phyloP scores from a whole-genome alignment of 1,140 invertebrate species.

The Achatina immaculata region DNA sequence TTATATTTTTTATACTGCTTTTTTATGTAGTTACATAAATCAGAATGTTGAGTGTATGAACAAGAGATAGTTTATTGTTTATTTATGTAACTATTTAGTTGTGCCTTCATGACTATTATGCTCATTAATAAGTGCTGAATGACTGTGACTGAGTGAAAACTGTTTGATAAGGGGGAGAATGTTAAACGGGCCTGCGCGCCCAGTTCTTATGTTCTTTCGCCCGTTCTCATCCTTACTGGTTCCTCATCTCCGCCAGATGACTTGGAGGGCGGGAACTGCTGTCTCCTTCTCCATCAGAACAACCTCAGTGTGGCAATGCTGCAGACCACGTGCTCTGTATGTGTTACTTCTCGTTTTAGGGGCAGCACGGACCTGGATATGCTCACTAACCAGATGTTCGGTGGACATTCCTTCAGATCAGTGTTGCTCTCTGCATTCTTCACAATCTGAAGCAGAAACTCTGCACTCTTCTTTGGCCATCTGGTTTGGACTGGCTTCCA shows the following conservation, averaged over 20 bases:
- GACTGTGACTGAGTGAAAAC: too few species aligned
- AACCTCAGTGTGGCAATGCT: conserved; percentile 98
- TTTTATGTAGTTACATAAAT: too few species aligned
- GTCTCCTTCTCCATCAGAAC: conserved; percentile 96
- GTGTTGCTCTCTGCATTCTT: conserved; percentile 99
- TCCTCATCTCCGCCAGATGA: conserved; percentile 77
- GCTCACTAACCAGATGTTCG: conserved; percentile 96
- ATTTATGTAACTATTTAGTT: too few species aligned
- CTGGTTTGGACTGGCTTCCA: conserved; percentile 95
- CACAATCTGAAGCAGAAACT: conserved; percentile 95
- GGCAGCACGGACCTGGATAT: conserved; percentile 98
- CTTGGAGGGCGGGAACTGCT: conserved; percentile 84
- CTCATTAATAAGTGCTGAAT: too few species aligned
- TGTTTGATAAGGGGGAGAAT: too few species aligned
- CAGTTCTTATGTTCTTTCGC: too few species aligned
- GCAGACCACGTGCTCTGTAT: conserved; percentile 98
- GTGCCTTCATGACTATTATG: too few species aligned
- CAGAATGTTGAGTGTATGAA: too few species aligned
- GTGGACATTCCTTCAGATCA: conserved; percentile 93
- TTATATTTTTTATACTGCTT: too few species aligned
- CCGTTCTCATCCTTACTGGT: conserved; percentile 75
- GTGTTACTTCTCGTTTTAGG: conserved; percentile 96
- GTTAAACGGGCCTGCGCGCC: too few species aligned
- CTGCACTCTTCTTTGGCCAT: conserved; percentile 99
- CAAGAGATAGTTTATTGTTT: too few species aligned